Evolutionary conservation across 2,888 invertebrate species (phyloP).

Genomic region (Amphipyra tragopoginis): DNA sequence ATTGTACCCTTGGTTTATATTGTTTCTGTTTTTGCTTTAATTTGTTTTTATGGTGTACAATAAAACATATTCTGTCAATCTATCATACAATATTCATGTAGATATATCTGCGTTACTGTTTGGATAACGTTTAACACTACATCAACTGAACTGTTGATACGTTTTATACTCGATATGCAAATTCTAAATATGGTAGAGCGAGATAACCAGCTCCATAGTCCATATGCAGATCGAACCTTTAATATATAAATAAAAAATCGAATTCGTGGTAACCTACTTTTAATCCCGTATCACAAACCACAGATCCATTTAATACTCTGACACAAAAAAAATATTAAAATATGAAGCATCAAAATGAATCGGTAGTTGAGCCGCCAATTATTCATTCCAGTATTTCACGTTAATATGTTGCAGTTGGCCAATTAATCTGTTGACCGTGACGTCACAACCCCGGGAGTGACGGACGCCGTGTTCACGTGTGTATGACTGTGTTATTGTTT

Average conservation of each 20-base stretch:
- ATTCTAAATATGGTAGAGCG: no score
- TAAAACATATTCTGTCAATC: no score
- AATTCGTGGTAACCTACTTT: background rate
- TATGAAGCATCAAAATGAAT: constrained; percentile 9
- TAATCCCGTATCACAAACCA: background rate
- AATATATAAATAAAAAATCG: background rate
- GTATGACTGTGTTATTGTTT: constrained; percentile 15
- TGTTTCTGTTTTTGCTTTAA: no score
- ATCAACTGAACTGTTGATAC: no score
- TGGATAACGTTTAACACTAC: no score
- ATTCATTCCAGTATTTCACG: constrained; percentile 26
- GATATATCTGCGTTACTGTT: no score
- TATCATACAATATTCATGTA: no score
- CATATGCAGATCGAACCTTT: background rate
- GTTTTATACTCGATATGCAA: no score
- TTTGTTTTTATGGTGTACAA: no score
- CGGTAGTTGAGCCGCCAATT: constrained; percentile 23
- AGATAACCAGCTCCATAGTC: background rate
- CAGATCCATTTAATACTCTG: background rate
- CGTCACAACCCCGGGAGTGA: constrained; percentile 2
- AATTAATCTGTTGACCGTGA: constrained; percentile 59
- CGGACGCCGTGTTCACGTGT: background rate
- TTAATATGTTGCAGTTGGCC: constrained; percentile 39
- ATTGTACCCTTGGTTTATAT: no score
- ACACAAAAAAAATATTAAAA: background rate